Base-by-base conservation (phyloP, 2,888 invertebrate genomes). In the Bedellia somnulentella region DNA sequence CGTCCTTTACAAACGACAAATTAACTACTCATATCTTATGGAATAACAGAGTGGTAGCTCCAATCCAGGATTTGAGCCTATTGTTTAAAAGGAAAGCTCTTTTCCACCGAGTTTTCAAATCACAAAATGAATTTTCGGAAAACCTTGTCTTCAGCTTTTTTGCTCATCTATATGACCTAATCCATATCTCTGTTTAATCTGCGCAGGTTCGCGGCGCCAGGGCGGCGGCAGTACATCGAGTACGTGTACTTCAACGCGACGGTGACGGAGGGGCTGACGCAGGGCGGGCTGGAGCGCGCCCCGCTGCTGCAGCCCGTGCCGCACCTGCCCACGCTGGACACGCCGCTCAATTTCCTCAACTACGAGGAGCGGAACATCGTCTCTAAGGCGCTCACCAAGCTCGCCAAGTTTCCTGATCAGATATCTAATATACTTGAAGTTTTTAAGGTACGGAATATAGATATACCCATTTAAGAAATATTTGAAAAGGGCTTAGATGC, bases 251-350 rank as follows among this genome's bases (percentile, higher is more conserved):
- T 90, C 62, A 80, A 80, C 39, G 63, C 77, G 27, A 70, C 78
- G 2, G 76, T 87, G 23, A 89, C 89, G 48, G 86, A 86, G 57
- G 81, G 86, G 18, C 82, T 86, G 40, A 78, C 83, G 10, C 83
- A 85, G 49, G 54, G 67, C 12, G 80, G 80, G 35, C 64, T 87
- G 37, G 82, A 84, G 57, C 80, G 84, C 39, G 80, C 85, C 29
- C 85, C 88, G 8, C 70, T 86, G 36, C 58, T 86, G 34, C 59
- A 79, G 36, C 89, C 89, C 0, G 51, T 87, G 10, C 81, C 85
- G 41, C 86, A 88, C 54, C 63, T 86, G 37, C 86, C 89, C 21
- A 80, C 82, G 26, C 56, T 71, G 24, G 85, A 86, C 49, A 77
- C 82, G 39, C 76, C 81, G 40, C 55, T 50, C 42, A 62, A 63